Conservation (phyloP, 2,888 invertebrate genomes). For the Lepidonotus clava region DNA sequence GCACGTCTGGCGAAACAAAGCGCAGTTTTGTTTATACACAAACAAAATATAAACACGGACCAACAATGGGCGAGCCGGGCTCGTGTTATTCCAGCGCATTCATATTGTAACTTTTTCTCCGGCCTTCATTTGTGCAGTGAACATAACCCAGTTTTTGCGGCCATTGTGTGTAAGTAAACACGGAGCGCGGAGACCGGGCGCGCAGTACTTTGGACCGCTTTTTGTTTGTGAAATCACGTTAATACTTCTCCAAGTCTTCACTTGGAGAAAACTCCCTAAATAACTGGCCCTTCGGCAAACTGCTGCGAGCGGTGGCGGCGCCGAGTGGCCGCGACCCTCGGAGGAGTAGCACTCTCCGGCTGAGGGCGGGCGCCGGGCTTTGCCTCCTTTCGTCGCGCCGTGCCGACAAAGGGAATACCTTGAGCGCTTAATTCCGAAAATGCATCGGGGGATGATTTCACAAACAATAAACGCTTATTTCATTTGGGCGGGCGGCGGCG, state of each 20-base stretch:
- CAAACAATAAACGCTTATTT: constrained; percentile 47
- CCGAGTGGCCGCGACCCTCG: no score
- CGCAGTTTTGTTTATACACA: constrained; percentile 46
- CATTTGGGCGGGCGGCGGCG: no score
- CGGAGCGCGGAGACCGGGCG: background rate
- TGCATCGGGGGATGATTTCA: constrained; percentile 34
- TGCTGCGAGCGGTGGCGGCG: no score
- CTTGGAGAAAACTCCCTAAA: no score
- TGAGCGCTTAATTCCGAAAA: constrained; percentile 42
- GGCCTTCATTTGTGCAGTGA: constrained; percentile 44
- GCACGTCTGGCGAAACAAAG: constrained; percentile 47
- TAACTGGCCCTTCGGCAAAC: no score
- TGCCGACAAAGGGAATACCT: constrained; percentile 15
- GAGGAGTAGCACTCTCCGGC: no score
- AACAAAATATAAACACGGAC: constrained; percentile 52
- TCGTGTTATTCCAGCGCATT: constrained; percentile 42
- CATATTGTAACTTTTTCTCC: constrained; percentile 54
- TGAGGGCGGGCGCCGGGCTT: no score
- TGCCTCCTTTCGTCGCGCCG: background rate
- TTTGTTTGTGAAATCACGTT: constrained; percentile 53
- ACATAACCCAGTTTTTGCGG: constrained; percentile 42
- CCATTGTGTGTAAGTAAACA: constrained; percentile 35
- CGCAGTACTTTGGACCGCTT: constrained; percentile 31
- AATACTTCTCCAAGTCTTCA: background rate
- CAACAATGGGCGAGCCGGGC: constrained; percentile 36